These are phyloP conservation scores for Macropus fuliginosus DNA, from an alignment of 2,797 vertebrate genomes.

Conservation along the genomic window DNA sequence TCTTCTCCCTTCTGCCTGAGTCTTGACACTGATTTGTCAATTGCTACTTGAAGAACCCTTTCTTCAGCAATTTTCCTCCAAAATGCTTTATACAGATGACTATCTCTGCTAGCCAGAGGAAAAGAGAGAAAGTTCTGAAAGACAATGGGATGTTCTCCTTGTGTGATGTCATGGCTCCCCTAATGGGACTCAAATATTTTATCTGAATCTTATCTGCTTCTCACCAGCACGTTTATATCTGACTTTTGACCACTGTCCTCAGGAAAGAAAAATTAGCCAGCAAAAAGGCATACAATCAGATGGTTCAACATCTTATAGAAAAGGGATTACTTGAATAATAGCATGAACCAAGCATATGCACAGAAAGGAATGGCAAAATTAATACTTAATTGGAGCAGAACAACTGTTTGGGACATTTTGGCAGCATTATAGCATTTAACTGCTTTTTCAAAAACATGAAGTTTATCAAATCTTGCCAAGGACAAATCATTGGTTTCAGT, in stretches of 20 bases:
- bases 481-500: slow-evolving; percentile 42
- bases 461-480: slow-evolving; percentile 23
- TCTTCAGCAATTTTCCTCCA: slow-evolving; percentile 35
- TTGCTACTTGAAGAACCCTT: slow-evolving; percentile 7
- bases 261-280: slow-evolving; percentile 22
- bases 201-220: slow-evolving; percentile 27
- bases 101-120: slow-evolving; percentile 52
- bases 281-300: slow-evolving; percentile 37
- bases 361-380: slow-evolving; percentile 59
- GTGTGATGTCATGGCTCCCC: neutral
- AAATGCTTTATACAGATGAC: slow-evolving; percentile 53
- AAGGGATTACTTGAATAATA: neutral
- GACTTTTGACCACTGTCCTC: neutral
- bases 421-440: slow-evolving; percentile 51
- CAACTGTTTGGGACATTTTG: neutral
- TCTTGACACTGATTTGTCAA: slow-evolving; percentile 3
- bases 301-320: neutral
- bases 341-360: neutral
- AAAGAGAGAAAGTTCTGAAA: slow-evolving; percentile 54
- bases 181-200: neutral
- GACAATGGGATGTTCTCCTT: slow-evolving; percentile 52
- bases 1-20: slow-evolving; percentile 34
- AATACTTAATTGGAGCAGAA: slow-evolving; percentile 42
- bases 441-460: slow-evolving; percentile 62
- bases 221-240: neutral